A percentile compares a stretch with the other conserved stretches of the same genome.
Conservation (phyloP, 2,888 invertebrate genomes). For the Yponomeuta evonymella region DNA sequence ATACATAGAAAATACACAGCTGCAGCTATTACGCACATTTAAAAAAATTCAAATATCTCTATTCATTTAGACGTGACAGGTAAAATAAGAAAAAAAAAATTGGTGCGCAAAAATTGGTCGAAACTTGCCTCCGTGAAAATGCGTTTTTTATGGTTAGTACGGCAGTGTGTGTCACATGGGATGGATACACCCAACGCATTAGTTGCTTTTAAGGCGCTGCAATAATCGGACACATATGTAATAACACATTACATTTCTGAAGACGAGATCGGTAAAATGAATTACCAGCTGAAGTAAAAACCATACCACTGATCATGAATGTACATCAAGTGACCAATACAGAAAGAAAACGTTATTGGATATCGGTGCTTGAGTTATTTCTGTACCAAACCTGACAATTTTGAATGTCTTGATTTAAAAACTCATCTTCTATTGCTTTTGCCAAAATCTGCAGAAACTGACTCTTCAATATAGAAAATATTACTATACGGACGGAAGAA, state of each 20-base stretch:
- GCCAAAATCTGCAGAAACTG: constrained; percentile 9
- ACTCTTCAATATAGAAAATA: not conserved
- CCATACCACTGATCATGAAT: constrained; percentile 13
- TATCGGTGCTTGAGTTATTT: constrained; percentile 17
- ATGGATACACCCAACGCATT: constrained; percentile 12
- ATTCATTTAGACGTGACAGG: no score
- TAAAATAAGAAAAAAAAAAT: no score
- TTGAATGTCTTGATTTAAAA: constrained; percentile 15
- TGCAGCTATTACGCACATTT: no score
- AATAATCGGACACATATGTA: constrained; percentile 10
- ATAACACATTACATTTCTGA: constrained; percentile 17
- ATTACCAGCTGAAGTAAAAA: constrained; percentile 12
- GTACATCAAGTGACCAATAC: constrained; percentile 14
- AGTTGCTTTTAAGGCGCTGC: constrained; percentile 12
- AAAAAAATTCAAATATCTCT: no score
- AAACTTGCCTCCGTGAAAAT: constrained; percentile 12
- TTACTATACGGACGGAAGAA: constrained; percentile 1
- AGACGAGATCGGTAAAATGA: constrained; percentile 15
- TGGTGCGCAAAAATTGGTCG: not conserved
- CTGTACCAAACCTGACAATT: constrained; percentile 16
- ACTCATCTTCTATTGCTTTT: constrained; percentile 15
- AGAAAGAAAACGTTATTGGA: constrained; percentile 11
- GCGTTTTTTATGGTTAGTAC: constrained; percentile 15
- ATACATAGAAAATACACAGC: no score
- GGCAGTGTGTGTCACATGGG: constrained; percentile 13